Evolutionary conservation across 2,797 vertebrate genomes (phyloP), one percentile per base, ranked within the genome.

Genomic region (Strix occidentalis): DNA sequence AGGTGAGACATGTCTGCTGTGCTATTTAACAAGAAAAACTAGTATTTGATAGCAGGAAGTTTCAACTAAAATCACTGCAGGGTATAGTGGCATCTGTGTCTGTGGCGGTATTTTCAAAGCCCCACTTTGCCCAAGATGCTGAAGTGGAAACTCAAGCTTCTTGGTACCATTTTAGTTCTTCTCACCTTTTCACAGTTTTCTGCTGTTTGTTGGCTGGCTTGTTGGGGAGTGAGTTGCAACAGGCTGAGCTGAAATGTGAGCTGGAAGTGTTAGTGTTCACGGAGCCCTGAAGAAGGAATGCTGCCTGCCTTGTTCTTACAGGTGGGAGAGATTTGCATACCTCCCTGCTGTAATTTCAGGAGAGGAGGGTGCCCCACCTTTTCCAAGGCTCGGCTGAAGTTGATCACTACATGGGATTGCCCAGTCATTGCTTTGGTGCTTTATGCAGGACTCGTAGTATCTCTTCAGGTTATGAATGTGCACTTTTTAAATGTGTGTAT

Each of bases 261-360:
- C 78, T 79, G 80, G 43, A 80, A 81, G 45, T 18, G 18, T 72
- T 87, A 46, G 58, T 57, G 35, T 63, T 95, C 29, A 9, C 56
- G 53, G 71, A 83, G 61, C 48, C 89, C 76, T 39, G 75, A 57
- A 89, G 89, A 85, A 92, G 84, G 94, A 97, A 97, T 96, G 95
- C 69, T 87, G 91, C 92, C 79, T 0, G 46, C 94, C 94, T 92
- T 93, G 94, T 96, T 97, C 91, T 87, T 8, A 5, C 26, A 72
- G 70, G 86, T 95, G 95, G 90, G 90, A 92, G 64, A 87, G 81
- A 95, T 96, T 94, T 95, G 86, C 96, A 94, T 97, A 93, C 88
- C 77, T 92, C 66, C 56, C 70, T 69, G 68, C 90, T 84, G 56
- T 50, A 93, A 94, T 95, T 94, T 70, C 1, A 2, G 39, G 66